Evolutionary conservation across 2,797 vertebrate species (phyloP).

Genomic region (Anabas testudineus): DNA sequence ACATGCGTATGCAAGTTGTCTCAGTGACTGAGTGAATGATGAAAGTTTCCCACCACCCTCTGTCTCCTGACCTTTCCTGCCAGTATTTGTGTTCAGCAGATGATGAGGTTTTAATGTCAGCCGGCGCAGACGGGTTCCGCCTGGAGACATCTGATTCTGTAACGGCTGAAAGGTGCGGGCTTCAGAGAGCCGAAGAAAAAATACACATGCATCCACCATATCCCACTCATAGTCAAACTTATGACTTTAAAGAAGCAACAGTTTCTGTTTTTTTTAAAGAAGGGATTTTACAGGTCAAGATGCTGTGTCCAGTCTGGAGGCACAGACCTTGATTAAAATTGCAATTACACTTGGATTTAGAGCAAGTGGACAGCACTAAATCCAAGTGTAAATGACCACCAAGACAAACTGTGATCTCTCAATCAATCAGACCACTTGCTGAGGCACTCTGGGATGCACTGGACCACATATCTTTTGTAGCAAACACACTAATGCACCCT

Average conservation of each 20-base stretch:
- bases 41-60: constrained; percentile 42
- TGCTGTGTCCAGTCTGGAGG: background rate
- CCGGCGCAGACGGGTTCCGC: constrained; percentile 20
- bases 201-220: background rate
- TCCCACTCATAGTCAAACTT: no score
- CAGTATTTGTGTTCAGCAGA: constrained; percentile 61
- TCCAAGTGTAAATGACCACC: no score
- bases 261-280: background rate
- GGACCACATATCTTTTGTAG: no score
- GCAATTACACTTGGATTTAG: no score
- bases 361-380: no score
- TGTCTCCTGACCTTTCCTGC: constrained; percentile 68
- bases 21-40: constrained; percentile 39
- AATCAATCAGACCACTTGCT: no score
- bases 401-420: no score
- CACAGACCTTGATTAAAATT: no score
- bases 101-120: constrained; percentile 67
- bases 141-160: constrained; percentile 21
- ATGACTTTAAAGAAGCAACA: background rate
- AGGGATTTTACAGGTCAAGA: background rate
- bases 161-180: background rate
- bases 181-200: constrained; percentile 1
- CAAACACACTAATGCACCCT: no score
- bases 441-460: no score
- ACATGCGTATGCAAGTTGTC: constrained; percentile 8